phyloP scores from a whole-genome alignment of 2,888 invertebrate species.

The Brachynemurus nebulosus region DNA sequence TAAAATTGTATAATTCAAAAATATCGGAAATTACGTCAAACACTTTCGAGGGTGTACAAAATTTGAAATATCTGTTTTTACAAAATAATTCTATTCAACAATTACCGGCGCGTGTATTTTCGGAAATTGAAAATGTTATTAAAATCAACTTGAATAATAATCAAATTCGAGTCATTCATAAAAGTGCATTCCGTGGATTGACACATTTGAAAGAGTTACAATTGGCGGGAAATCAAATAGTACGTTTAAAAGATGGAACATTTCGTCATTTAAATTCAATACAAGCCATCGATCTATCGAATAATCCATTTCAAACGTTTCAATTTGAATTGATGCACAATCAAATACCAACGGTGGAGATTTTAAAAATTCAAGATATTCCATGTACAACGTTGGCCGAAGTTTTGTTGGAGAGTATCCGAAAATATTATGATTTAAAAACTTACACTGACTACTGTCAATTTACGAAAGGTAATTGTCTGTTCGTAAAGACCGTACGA shows the following conservation, averaged over 20 bases:
- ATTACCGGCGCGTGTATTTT: conserved; percentile 1
- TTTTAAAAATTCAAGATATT: background rate
- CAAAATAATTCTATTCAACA: background rate
- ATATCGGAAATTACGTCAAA: background rate
- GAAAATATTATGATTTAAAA: background rate
- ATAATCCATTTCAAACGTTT: background rate
- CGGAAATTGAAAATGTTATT: background rate
- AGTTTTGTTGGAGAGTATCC: background rate
- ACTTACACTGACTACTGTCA: background rate
- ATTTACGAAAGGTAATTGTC: background rate
- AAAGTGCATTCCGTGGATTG: background rate
- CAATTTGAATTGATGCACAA: background rate
- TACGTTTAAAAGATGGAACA: background rate
- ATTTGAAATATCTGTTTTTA: background rate
- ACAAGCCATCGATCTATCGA: background rate
- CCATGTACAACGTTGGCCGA: background rate
- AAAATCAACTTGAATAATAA: background rate
- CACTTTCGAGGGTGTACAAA: background rate
- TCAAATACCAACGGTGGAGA: background rate
- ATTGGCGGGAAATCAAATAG: background rate
- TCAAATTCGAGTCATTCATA: background rate
- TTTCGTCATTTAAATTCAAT: background rate
- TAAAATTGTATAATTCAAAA: conserved; percentile 1
- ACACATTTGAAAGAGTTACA: background rate
- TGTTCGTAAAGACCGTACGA: background rate